Evolutionary conservation across 1,140 invertebrate species (phyloP), one percentile per base, ranked within the genome.

Genomic region (Steinernema feltiae): DNA sequence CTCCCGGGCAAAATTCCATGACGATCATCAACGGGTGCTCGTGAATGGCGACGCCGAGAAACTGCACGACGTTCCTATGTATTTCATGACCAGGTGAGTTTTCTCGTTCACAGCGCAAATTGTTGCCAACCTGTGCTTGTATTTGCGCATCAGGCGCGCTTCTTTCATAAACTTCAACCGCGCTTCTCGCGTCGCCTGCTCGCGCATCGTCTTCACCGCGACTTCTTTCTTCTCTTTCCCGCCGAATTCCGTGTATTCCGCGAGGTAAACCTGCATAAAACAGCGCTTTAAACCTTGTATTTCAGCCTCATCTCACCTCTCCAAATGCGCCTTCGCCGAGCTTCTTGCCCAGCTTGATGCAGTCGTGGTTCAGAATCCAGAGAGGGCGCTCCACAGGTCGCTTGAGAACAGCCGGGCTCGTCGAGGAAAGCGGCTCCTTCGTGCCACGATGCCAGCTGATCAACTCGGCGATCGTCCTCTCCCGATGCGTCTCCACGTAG

Each of bases 11-110:
- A 27, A 72, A 73, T 30, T 80, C 79, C 78, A 80, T 80, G 12
- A 76, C 78, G 32, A 80, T 71, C 74, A 80, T 77, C 48, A 79
- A 30, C 17, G 77, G 77, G 53, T 80, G 72, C 74, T 92, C 90
- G 32, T 80, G 75, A 0, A 86, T 86, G 78, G 87, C 87, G 69
- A 87, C 87, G 17, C 87, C 88, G 30, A 88, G 78, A 3, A 88
- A 84, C 17, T 85, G 83, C 3, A 88, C 87, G 53, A 88, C 87
- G 75, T 88, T 87, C 0, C 85, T n/a, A n/a, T n/a, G n/a, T n/a
- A n/a, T n/a, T n/a, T n/a, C n/a, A n/a, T n/a, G n/a, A n/a, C n/a
- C n/a, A n/a, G n/a, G n/a, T n/a, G n/a, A n/a, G n/a, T n/a, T n/a
- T n/a, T n/a, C n/a, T n/a, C n/a, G n/a, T n/a, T n/a, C n/a, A n/a